Evolutionary conservation across 2,113 vertebrate genomes (phyloP).

Genomic region (Cyphomyrus discorhynchus): DNA sequence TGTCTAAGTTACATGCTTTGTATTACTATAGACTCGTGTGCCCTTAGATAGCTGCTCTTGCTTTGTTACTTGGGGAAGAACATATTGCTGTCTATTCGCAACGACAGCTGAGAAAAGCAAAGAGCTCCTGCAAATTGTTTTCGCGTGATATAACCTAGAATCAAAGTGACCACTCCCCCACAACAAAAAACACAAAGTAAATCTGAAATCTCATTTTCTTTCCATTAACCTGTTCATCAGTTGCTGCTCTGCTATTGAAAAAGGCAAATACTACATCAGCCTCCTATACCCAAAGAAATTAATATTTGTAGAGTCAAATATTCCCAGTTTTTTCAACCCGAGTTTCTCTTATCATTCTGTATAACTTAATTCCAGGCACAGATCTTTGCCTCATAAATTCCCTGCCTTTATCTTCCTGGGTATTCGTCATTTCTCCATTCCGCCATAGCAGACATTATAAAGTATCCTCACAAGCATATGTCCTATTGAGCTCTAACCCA

Average conservation of each 20-base stretch:
- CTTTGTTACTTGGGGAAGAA: neutral
- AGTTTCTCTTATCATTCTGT: neutral
- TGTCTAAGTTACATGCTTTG: neutral
- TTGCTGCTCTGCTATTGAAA: neutral
- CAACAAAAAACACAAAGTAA: neutral
- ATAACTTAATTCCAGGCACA: neutral
- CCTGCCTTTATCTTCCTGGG: neutral
- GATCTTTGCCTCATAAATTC: neutral
- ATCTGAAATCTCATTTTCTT: slow-evolving; percentile 1
- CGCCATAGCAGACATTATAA: neutral
- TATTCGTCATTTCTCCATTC: neutral
- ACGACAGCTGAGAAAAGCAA: neutral
- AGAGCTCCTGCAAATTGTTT: neutral
- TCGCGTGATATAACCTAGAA: neutral
- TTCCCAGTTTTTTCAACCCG: neutral
- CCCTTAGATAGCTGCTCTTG: neutral
- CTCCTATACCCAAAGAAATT: neutral
- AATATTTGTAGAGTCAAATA: neutral
- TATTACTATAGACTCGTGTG: neutral
- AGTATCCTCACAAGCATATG: neutral
- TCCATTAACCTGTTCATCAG: neutral
- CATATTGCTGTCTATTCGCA: neutral
- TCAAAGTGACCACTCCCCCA: neutral
- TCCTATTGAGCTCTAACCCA: neutral
- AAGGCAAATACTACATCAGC: neutral